Evolutionary conservation across 2,113 vertebrate species (phyloP), one percentile per base, ranked within the genome.

Genomic region (Sinocyclocheilus maitianheensis): DNA sequence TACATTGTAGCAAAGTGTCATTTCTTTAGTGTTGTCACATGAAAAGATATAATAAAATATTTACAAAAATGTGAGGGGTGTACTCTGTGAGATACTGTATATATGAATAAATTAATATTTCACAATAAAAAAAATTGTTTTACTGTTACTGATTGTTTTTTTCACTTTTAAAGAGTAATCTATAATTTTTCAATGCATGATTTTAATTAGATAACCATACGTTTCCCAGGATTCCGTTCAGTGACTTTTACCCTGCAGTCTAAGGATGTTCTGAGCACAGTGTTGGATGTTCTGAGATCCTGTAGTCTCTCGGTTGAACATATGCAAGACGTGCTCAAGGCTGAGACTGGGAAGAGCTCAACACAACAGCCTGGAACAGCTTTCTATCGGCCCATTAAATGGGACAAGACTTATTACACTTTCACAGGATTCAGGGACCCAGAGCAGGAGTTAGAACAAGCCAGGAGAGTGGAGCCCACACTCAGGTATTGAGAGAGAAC

Each of bases 341-440:
- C 85, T 51, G 40, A 90, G 55, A 63, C 84, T 85, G 62, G 90
- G 86, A 14, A 91, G 91, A 89, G 51, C 78, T 22, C 72, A 37
- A 1, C 48, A 63, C 71, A 75, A 30, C 80, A 87, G 22, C 58
- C 75, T 2, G 93, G 80, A 69, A 84, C 86, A 71, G 83, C 90
- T 0, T 93, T 96, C 77, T 94, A 96, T 91, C 96, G 98, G 86
- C 96, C 97, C 26, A 97, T 99, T 90, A 97, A 95, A 84, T 99
- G 98, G 98, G 94, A 98, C 90, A 99, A 97, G 91, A 97, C 95
- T 40, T 99, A 97, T 0, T 99, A 99, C 78, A 91, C 93, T 8
- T 99, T 99, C 89, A 98, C 97, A 87, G 98, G 98, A 79, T 97
- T 96, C 93, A 96, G 92, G 88, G 97, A 99, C 93, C 97, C 97